Percentiles rank a stretch among this genome's conserved stretches.
Evolutionary conservation across 1,140 invertebrate species (phyloP).

Genomic region (Drosophila kurseongensis): DNA sequence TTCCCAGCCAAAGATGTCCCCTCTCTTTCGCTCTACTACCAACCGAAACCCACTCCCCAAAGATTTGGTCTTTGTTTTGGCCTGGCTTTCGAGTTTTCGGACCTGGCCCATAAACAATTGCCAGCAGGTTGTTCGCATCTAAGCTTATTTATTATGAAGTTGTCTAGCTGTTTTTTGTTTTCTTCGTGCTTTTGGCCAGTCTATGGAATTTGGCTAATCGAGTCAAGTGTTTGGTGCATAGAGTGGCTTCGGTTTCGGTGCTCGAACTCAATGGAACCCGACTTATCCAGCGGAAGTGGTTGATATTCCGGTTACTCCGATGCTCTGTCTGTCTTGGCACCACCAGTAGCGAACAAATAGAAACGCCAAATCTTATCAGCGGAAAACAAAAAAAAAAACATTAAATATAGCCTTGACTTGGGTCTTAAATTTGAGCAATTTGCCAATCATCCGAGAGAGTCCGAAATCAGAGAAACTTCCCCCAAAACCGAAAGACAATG

Average conservation of each 20-base stretch:
- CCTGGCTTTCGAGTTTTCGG: conserved; percentile 56
- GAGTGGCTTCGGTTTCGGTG: conserved; percentile 19
- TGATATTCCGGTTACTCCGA: conserved; percentile 30
- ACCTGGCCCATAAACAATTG: conserved; percentile 71
- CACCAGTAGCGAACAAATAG: conserved; percentile 27
- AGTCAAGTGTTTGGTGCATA: conserved; percentile 50
- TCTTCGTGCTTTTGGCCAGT: conserved; percentile 17
- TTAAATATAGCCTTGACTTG: conserved; percentile 61
- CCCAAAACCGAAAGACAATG: conserved; percentile 40
- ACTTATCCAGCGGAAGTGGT: conserved; percentile 42
- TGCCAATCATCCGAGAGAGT: conserved; percentile 60
- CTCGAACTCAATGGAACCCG: conserved; percentile 30
- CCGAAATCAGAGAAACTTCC: conserved; percentile 17
- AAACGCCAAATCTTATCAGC: conserved; percentile 44
- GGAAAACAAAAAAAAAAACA: conserved; percentile 16
- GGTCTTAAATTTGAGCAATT: conserved; percentile 68
- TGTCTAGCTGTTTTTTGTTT: conserved; percentile 28
- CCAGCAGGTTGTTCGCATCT: conserved; percentile 47
- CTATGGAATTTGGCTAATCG: conserved; percentile 71
- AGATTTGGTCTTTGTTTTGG: conserved; percentile 16
- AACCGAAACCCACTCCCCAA: neutral
- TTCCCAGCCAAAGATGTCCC: conserved; percentile 35
- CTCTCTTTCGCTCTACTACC: conserved; percentile 17
- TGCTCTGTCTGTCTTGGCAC: neutral
- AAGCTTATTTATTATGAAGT: conserved; percentile 57